Conservation (phyloP, 1,140 invertebrate species). For the Procambarus clarkii region DNA sequence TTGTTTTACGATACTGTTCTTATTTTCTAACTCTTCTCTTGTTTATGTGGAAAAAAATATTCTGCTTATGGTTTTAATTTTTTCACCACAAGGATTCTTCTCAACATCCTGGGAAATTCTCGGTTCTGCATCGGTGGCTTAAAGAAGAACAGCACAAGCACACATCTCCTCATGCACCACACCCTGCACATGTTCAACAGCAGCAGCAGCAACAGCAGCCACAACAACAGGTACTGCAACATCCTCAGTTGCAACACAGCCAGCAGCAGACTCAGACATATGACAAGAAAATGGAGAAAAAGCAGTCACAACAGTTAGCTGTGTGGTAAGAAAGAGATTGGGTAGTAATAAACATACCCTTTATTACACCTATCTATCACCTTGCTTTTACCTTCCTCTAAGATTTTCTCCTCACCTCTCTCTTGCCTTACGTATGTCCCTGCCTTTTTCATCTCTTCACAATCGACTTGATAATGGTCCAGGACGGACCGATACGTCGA, state of each 20-base stretch:
- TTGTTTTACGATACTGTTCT: too few species aligned
- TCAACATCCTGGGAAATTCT: constrained; percentile 75
- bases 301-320: constrained; percentile 32
- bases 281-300: constrained; percentile 45
- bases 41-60: background rate
- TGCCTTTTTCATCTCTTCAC: too few species aligned
- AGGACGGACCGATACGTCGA: too few species aligned
- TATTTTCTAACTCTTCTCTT: background rate
- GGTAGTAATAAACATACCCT: too few species aligned
- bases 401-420: too few species aligned
- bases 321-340: constrained; percentile 22
- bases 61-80: background rate
- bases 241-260: constrained; percentile 16
- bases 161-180: constrained; percentile 7
- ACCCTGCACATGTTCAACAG: constrained; percentile 22
- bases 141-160: constrained; percentile 76
- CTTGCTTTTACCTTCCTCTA: too few species aligned
- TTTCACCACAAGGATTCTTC: constrained; percentile 20
- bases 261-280: constrained; percentile 24
- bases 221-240: constrained; percentile 26
- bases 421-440: too few species aligned
- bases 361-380: too few species aligned
- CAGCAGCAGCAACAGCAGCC: constrained; percentile 34
- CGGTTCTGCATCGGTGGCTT: constrained; percentile 84
- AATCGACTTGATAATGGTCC: too few species aligned